Conservation (phyloP, 2,113 vertebrate genomes). For the Solenodon paradoxus region DNA sequence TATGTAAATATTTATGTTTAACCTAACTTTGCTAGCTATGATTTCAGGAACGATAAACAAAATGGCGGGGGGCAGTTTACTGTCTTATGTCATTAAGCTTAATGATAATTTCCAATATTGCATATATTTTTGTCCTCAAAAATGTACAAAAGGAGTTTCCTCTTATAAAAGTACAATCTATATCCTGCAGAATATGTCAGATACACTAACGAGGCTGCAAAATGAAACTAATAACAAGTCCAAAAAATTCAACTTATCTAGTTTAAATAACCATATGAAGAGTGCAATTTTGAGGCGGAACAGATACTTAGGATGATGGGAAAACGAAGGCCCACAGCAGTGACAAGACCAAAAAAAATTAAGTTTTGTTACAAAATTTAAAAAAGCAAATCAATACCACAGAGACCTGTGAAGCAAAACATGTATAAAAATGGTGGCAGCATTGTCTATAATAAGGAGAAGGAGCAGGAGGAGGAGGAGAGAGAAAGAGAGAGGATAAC, state of each 20-base stretch:
- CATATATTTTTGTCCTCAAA: neutral
- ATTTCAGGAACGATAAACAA: neutral
- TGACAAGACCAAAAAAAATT: neutral
- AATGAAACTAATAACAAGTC: neutral
- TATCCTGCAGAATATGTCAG: neutral
- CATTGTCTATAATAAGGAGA: neutral
- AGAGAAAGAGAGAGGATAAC: neutral
- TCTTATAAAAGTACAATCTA: neutral
- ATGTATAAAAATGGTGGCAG: neutral
- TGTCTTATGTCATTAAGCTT: neutral
- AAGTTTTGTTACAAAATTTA: conserved; percentile 16
- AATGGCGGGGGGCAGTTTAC: neutral
- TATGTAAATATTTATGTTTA: neutral
- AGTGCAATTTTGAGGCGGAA: neutral
- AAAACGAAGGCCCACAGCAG: neutral
- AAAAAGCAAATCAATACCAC: neutral
- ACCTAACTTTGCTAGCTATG: neutral
- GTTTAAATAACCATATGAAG: neutral
- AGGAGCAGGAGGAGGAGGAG: neutral
- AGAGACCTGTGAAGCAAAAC: neutral
- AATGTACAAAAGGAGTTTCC: neutral
- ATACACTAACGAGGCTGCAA: neutral
- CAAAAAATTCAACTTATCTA: neutral
- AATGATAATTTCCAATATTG: neutral
- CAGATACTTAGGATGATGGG: neutral